These are phyloP conservation scores for Acanthurus lineatus DNA, from an alignment of 2,797 vertebrate species.

Conservation along the genomic window DNA sequence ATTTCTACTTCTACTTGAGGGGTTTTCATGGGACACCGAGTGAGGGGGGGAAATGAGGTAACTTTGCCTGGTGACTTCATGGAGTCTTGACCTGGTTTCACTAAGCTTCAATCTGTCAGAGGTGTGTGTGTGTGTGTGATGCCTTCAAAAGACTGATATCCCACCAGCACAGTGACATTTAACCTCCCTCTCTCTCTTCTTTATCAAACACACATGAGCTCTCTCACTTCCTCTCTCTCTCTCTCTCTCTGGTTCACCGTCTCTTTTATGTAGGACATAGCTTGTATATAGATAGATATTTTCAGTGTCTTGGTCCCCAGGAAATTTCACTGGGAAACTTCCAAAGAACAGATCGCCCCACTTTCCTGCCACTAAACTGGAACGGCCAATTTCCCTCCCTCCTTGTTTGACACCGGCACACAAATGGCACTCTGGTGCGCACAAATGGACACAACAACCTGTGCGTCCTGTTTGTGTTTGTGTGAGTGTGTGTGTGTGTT, in stretches of 20 bases:
- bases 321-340: slow-evolving; percentile 89
- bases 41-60: slow-evolving; percentile 47
- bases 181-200: slow-evolving; percentile 56
- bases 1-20: slow-evolving; percentile 34
- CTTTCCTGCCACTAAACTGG: slow-evolving; percentile 88
- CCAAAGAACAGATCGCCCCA: slow-evolving; percentile 90
- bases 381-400: slow-evolving; percentile 84
- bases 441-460: slow-evolving; percentile 52
- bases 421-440: slow-evolving; percentile 51
- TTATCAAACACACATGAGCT: slow-evolving; percentile 61
- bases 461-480: neutral
- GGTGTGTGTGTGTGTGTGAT: slow-evolving; percentile 32
- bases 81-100: slow-evolving; percentile 64
- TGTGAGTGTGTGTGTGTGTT: neutral
- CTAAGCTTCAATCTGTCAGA: slow-evolving; percentile 46
- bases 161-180: slow-evolving; percentile 67
- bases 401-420: slow-evolving; percentile 74
- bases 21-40: slow-evolving; percentile 37
- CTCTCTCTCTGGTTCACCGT: slow-evolving; percentile 61
- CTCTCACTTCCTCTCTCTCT: slow-evolving; percentile 52
- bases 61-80: slow-evolving; percentile 55
- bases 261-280: slow-evolving; percentile 87
- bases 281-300: slow-evolving; percentile 87
- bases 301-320: slow-evolving; percentile 88
- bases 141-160: slow-evolving; percentile 60